Evolutionary conservation across 2,797 vertebrate species (phyloP).

Genomic region (Notolepis coatsorum): DNA sequence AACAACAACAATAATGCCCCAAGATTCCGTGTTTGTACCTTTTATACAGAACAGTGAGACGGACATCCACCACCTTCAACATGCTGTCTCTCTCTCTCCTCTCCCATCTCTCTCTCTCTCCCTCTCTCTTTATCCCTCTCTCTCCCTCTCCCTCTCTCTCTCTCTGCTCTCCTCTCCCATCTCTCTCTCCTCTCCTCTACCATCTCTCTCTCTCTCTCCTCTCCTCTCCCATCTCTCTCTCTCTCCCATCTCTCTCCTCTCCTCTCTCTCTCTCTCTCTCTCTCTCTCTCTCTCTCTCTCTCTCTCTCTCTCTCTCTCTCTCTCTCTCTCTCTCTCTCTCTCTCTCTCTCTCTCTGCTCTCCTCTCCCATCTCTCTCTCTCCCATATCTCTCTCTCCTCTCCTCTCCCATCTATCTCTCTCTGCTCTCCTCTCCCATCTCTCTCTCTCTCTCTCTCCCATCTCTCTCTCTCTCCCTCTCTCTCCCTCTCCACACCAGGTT

Average conservation of each 20-base stretch:
- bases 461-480: slow-evolving; percentile 1
- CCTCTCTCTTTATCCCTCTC: too few species aligned
- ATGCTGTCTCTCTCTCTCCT: not conserved
- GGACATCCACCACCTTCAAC: not conserved
- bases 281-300: not conserved
- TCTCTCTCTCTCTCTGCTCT: slow-evolving; percentile 11
- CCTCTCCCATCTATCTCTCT: not conserved
- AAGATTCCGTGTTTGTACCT: too few species aligned
- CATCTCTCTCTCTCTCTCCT: not conserved
- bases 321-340: slow-evolving; percentile 8
- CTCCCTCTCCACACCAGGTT: slow-evolving; percentile 27
- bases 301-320: too few species aligned
- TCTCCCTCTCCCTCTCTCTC: too few species aligned
- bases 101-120: not conserved
- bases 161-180: too few species aligned
- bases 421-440: not conserved
- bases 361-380: not conserved
- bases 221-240: slow-evolving; percentile 1
- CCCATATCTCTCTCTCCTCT: slow-evolving; percentile 4
- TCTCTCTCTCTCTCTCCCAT: not conserved
- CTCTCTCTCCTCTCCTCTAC: not conserved
- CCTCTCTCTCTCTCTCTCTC: not conserved
- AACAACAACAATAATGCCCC: too few species aligned
- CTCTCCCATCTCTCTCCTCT: too few species aligned
- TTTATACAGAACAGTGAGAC: too few species aligned